Conservation (phyloP, 2,888 invertebrate species). For the Heliconius erato region DNA sequence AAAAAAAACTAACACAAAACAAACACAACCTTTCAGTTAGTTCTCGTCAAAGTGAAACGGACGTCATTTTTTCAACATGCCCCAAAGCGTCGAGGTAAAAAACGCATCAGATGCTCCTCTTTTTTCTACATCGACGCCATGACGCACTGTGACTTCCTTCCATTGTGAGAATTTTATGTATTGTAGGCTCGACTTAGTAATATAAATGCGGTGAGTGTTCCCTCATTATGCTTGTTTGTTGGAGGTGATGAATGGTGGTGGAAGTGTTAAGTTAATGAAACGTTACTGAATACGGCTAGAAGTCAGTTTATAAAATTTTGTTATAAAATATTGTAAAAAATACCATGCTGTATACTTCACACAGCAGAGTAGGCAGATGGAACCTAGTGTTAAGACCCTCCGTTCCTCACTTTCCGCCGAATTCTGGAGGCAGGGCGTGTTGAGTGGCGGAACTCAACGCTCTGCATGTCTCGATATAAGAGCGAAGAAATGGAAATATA, state of each 20-base stretch:
- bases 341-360: no score
- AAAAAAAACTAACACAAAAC: neutral
- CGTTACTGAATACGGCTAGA: neutral
- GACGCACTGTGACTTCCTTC: slow-evolving; percentile 83
- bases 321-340: no score
- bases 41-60: slow-evolving; percentile 40
- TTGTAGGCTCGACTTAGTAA: slow-evolving; percentile 44
- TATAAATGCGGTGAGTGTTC: slow-evolving; percentile 32
- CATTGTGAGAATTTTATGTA: slow-evolving; percentile 74
- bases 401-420: no score
- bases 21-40: neutral
- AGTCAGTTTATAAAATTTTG: neutral
- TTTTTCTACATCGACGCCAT: slow-evolving; percentile 65
- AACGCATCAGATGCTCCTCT: slow-evolving; percentile 59
- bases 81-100: slow-evolving; percentile 58
- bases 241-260: neutral
- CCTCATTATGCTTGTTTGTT: slow-evolving; percentile 15
- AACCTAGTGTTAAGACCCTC: no score
- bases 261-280: neutral
- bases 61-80: slow-evolving; percentile 60
- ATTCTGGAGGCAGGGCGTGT: no score
- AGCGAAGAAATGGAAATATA: no score
- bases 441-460: no score
- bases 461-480: no score
- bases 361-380: no score